Evolutionary conservation across 92 coral and sea anemone species (phyloP).

Genomic region (Porites rus): DNA sequence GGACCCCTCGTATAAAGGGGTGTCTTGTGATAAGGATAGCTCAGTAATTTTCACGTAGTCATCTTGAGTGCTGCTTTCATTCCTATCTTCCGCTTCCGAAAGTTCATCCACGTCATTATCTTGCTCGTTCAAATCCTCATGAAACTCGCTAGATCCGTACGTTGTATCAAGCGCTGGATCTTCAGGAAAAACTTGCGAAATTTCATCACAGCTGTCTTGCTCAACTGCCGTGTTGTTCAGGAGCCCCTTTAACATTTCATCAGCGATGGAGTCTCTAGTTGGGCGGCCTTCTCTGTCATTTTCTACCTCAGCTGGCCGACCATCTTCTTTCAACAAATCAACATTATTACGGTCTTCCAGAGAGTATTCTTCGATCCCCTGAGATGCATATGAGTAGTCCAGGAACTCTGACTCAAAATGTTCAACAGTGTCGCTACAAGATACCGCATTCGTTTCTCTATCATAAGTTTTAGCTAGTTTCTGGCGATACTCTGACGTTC

Average conservation of each 20-base stretch:
- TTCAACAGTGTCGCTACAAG: background rate
- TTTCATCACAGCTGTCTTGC: background rate
- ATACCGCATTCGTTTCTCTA: background rate
- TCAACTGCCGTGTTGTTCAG: background rate
- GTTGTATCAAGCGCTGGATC: too few species aligned
- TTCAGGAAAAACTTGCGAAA: slow-evolving; percentile 4
- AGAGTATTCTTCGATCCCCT: background rate
- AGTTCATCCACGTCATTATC: background rate
- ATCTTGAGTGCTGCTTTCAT: slow-evolving; percentile 22
- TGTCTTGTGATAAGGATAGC: slow-evolving; percentile 26
- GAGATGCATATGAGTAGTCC: background rate
- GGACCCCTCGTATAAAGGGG: slow-evolving; percentile 41
- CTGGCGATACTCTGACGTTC: slow-evolving; percentile 56
- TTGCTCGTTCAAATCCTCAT: too few species aligned
- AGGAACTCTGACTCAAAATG: background rate
- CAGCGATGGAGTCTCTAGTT: background rate
- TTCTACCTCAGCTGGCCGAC: background rate
- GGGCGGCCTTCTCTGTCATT: background rate
- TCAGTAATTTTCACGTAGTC: slow-evolving; percentile 27
- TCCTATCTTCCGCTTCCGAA: slow-evolving; percentile 13
- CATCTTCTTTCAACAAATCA: slow-evolving; percentile 11
- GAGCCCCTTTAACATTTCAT: background rate
- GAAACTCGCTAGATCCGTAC: too few species aligned
- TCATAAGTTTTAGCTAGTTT: slow-evolving; percentile 13
- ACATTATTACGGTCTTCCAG: slow-evolving; percentile 15